Evolutionary conservation across 2,888 invertebrate genomes (phyloP).

Genomic region (Pseudococcus jackbeardsleyi): DNA sequence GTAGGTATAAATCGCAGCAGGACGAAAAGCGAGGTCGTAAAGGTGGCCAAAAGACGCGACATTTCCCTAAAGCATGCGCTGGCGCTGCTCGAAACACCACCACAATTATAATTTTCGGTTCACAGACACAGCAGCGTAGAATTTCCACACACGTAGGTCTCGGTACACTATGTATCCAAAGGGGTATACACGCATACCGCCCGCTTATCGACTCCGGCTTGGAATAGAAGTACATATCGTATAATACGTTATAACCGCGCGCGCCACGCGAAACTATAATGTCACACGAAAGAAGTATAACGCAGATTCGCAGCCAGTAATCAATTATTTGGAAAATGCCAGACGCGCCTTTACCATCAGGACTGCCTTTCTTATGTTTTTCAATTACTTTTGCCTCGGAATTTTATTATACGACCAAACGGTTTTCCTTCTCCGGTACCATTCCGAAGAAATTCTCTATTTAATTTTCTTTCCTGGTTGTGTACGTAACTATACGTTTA

Average conservation of each 20-base stretch:
- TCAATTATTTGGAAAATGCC: constrained; percentile 65
- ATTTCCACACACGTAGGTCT: background rate
- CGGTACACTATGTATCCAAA: constrained; percentile 20
- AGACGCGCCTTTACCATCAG: constrained; percentile 63
- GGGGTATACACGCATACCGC: constrained; percentile 25
- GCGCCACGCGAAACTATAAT: constrained; percentile 58
- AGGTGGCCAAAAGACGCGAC: constrained; percentile 49
- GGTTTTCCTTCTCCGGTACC: constrained; percentile 28
- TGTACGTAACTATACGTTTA: background rate
- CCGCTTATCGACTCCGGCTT: constrained; percentile 16
- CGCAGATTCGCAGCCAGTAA: constrained; percentile 64
- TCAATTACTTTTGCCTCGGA: constrained; percentile 64
- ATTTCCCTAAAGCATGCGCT: constrained; percentile 39
- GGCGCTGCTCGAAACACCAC: background rate
- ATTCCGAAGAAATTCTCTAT: constrained; percentile 60
- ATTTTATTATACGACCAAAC: constrained; percentile 62
- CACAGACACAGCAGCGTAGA: too few species aligned
- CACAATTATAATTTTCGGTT: background rate
- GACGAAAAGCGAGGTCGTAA: constrained; percentile 31
- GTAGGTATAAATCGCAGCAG: constrained; percentile 7
- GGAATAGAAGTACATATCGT: background rate
- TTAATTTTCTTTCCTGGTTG: constrained; percentile 58
- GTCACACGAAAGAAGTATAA: constrained; percentile 63
- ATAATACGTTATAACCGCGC: background rate
- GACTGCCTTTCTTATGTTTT: constrained; percentile 65